Evolutionary conservation across 2,113 vertebrate species (phyloP), one percentile per base, ranked within the genome.

Genomic region (Nerophis ophidion): DNA sequence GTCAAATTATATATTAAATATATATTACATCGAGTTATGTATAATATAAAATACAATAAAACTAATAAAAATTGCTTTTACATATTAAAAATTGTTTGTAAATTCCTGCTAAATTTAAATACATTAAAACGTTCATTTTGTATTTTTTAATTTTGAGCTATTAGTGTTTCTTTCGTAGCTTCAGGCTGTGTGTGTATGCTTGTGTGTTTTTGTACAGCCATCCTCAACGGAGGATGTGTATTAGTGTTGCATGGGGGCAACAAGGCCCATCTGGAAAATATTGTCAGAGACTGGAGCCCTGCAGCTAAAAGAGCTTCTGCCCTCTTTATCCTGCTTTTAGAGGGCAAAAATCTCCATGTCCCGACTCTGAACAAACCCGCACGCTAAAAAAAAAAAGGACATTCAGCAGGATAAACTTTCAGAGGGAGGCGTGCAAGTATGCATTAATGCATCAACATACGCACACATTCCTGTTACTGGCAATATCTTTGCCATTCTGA

Each of bases 201-300:
- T 46, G 50, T 17, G 54, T 11, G 19, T 35, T 26, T 72, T 58
- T 61, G 38, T 53, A 9, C 57, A 34, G 60, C 81, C 68, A 81
- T 78, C 66, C 67, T 65, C 57, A 67, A 55, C 65, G 53, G 66
- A 83, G 83, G 72, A 84, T 69, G 86, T 83, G 88, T 87, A 84
- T 76, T 82, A 77, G 68, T 80, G 85, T 82, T 70, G 72, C 65
- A 11, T 80, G 85, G 83, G 83, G 81, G 78, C 63, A 92, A 95
- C 92, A 88, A 91, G 85, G 68, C 38, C 81, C 96, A 95, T 95
- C 95, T 99, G 96, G 95, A 95, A 92, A 86, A 90, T 86, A 95
- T 97, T 95, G 94, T 87, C 61, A 86, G 57, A 47, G 76, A 81
- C 90, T 91, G 89, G 85, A 91, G 72, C 86, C 79, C 71, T 81